A percentile compares a stretch with the other conserved stretches of the same genome.
Evolutionary conservation across 2,888 invertebrate genomes (phyloP).

Genomic region (Coelopa pilipes): DNA sequence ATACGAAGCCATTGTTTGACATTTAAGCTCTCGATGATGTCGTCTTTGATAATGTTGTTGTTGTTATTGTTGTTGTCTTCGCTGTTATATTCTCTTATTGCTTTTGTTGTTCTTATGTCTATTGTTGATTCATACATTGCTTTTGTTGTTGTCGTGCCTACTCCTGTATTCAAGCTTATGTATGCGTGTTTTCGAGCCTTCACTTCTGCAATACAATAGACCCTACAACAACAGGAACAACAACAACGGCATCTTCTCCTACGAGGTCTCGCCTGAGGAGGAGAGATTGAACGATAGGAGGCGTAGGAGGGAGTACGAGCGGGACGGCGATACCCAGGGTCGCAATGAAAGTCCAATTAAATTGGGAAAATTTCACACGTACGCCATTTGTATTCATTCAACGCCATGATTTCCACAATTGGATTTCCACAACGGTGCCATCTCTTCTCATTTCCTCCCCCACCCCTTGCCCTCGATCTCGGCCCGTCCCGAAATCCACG

Average conservation of each 20-base stretch:
- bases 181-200: too few relatives aligned
- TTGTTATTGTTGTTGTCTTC: too few relatives aligned
- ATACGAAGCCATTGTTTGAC: constrained; percentile 1
- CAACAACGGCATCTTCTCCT: not conserved
- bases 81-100: too few relatives aligned
- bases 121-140: too few relatives aligned
- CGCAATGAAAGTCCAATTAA: constrained; percentile 57
- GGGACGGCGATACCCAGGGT: not conserved
- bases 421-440: constrained; percentile 8
- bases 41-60: too few relatives aligned
- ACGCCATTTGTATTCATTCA: constrained; percentile 63
- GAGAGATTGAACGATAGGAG: too few relatives aligned
- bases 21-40: not conserved
- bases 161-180: too few relatives aligned
- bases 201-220: too few relatives aligned
- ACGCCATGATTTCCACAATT: constrained; percentile 27
- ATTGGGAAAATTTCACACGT: constrained; percentile 64
- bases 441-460: not conserved
- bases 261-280: not conserved
- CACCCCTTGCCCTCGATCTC: too few relatives aligned
- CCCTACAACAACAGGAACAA: constrained; percentile 1
- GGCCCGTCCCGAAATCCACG: too few relatives aligned
- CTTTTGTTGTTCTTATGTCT: too few relatives aligned
- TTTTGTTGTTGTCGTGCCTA: too few relatives aligned
- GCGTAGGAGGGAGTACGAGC: not conserved